Conservation (phyloP, 2,113 vertebrate species). For the Oxyura jamaicensis region DNA sequence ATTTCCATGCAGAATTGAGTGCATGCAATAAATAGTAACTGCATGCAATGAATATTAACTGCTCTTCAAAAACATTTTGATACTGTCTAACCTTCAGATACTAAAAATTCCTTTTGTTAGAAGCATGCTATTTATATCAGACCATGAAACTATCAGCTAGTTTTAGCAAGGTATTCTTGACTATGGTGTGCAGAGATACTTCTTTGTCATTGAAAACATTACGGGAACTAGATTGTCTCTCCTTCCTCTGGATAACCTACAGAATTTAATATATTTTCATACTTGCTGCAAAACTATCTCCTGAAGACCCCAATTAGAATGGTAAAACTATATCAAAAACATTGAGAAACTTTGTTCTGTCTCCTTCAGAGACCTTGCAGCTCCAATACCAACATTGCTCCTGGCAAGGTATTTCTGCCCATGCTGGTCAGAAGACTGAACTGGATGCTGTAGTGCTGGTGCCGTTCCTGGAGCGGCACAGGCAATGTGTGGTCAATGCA, state of each 20-base stretch:
- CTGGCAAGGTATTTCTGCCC: not conserved
- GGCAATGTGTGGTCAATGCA: not conserved
- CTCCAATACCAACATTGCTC: not conserved
- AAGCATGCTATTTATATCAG: not conserved
- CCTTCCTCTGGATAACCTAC: not conserved
- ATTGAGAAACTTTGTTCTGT: not conserved
- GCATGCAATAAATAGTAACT: not conserved
- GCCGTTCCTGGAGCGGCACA: rapidly evolving
- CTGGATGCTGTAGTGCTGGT: rapidly evolving
- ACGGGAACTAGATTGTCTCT: not conserved
- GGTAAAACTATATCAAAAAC: not conserved
- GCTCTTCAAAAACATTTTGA: not conserved
- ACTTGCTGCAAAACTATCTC: not conserved
- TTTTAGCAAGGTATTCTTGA: not conserved
- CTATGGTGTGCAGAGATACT: not conserved
- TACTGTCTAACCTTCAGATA: not conserved
- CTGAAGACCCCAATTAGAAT: not conserved
- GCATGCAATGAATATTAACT: not conserved
- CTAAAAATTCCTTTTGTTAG: not conserved
- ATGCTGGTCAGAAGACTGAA: not conserved
- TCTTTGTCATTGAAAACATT: not conserved
- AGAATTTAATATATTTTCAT: not conserved
- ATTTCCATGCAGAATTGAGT: not conserved
- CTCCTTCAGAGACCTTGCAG: not conserved
- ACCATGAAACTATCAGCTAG: not conserved